Conservation (phyloP, 2,113 vertebrate species). For the Daboia siamensis region DNA sequence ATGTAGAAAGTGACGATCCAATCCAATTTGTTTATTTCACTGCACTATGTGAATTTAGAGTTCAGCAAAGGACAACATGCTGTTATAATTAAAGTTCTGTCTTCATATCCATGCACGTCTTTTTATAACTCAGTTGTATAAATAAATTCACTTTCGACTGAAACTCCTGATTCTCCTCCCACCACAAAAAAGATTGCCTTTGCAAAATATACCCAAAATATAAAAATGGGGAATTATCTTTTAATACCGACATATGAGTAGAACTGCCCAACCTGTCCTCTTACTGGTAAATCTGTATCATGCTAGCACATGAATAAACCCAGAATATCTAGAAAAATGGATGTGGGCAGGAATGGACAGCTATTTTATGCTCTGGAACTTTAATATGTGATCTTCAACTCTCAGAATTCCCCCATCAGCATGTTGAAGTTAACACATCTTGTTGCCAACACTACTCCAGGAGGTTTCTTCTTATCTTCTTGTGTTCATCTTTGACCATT, state of each 20-base stretch:
- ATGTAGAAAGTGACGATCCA: slow-evolving; percentile 2
- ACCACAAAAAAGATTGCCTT: slow-evolving; percentile 11
- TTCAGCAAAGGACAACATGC: background rate
- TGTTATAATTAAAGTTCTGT: slow-evolving; percentile 7
- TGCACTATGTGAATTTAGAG: background rate
- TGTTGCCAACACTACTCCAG: background rate
- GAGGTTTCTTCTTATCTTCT: background rate
- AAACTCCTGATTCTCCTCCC: slow-evolving; percentile 12
- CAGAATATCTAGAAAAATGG: background rate
- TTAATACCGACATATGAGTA: background rate
- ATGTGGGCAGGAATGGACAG: background rate
- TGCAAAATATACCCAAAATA: slow-evolving; percentile 1
- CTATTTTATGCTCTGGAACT: background rate
- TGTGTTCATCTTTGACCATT: background rate
- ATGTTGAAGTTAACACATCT: background rate
- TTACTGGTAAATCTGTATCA: background rate
- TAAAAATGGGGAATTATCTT: slow-evolving; percentile 2
- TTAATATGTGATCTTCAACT: background rate
- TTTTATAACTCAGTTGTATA: background rate
- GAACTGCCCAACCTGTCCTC: background rate
- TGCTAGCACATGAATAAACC: background rate
- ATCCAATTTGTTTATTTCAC: background rate
- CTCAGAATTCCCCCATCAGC: background rate
- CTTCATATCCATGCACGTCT: background rate
- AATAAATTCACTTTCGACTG: background rate